Conservation (phyloP, 1,140 invertebrate species). For the Zaprionus tsacasi region DNA sequence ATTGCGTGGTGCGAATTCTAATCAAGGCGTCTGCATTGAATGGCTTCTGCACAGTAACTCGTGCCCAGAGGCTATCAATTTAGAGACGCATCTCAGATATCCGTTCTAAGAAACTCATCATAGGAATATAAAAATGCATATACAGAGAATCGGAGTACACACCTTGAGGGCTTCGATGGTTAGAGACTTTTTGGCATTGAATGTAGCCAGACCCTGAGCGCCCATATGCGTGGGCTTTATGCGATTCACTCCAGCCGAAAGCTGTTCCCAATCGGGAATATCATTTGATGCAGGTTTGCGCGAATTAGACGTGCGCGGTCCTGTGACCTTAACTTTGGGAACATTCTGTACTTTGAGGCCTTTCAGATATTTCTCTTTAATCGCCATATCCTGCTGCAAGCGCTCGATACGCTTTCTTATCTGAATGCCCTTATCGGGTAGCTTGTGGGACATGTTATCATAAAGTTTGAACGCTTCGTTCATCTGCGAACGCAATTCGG, state of each 20-base stretch:
- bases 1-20: slow-evolving; percentile 31
- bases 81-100: slow-evolving; percentile 60
- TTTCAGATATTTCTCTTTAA: slow-evolving; percentile 33
- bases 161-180: slow-evolving; percentile 78
- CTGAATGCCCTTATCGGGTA: slow-evolving; percentile 74
- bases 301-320: background rate
- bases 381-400: slow-evolving; percentile 46
- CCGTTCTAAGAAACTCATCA: slow-evolving; percentile 71
- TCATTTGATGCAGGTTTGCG: background rate
- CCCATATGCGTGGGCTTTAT: slow-evolving; percentile 72
- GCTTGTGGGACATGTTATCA: slow-evolving; percentile 56
- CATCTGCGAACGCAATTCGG: slow-evolving; percentile 51
- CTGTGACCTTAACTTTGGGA: slow-evolving; percentile 24
- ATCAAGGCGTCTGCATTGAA: slow-evolving; percentile 40
- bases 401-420: slow-evolving; percentile 58
- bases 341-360: slow-evolving; percentile 42
- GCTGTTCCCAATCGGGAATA: slow-evolving; percentile 41
- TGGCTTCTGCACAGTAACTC: slow-evolving; percentile 66
- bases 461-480: slow-evolving; percentile 54
- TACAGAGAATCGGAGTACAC: background rate
- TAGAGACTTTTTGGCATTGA: slow-evolving; percentile 72
- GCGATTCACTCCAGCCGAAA: slow-evolving; percentile 68
- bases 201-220: slow-evolving; percentile 72
- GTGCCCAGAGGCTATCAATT: slow-evolving; percentile 48
- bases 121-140: background rate